Conservation (phyloP, 37 sponge, comb jelly and placozoan genomes). For the Amphimedon queenslandica region DNA sequence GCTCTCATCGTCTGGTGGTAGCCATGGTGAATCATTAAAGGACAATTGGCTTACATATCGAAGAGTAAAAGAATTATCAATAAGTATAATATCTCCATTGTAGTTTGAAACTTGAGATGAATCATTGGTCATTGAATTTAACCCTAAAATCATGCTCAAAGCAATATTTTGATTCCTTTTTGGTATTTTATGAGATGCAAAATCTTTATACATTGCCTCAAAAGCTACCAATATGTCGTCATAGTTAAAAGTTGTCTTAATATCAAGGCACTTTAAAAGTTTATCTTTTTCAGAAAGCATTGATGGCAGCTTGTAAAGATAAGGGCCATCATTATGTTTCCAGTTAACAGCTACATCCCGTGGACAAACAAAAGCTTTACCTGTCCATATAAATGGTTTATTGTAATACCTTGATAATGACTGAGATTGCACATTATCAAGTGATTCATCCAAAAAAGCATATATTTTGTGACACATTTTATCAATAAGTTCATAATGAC, state of each 20-base stretch:
- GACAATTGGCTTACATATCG: conserved; percentile 14
- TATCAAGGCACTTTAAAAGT: conserved; percentile 14
- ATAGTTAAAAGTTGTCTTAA: conserved; percentile 20
- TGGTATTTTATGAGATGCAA: conserved; percentile 8
- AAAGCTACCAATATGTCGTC: conserved; percentile 40
- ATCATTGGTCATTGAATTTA: conserved; percentile 2
- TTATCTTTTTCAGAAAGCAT: background rate
- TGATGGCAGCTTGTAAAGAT: conserved; percentile 35
- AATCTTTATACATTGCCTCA: conserved; percentile 29
- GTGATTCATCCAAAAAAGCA: conserved; percentile 3
- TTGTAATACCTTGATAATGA: background rate
- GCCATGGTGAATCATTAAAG: conserved; percentile 57
- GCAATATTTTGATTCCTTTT: background rate
- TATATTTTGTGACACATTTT: conserved; percentile 14
- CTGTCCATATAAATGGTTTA: conserved; percentile 45
- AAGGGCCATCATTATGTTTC: conserved; percentile 27
- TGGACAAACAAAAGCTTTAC: conserved; percentile 18
- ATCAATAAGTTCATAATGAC: background rate
- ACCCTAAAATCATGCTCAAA: background rate
- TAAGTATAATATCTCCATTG: conserved; percentile 15
- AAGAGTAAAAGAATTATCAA: conserved; percentile 28
- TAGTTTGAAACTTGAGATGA: background rate
- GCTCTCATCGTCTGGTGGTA: conserved; percentile 9
- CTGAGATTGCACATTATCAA: background rate
- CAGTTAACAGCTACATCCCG: conserved; percentile 15